phyloP scores from a whole-genome alignment of 1,140 invertebrate genomes.

The Leptinotarsa lineolata region DNA sequence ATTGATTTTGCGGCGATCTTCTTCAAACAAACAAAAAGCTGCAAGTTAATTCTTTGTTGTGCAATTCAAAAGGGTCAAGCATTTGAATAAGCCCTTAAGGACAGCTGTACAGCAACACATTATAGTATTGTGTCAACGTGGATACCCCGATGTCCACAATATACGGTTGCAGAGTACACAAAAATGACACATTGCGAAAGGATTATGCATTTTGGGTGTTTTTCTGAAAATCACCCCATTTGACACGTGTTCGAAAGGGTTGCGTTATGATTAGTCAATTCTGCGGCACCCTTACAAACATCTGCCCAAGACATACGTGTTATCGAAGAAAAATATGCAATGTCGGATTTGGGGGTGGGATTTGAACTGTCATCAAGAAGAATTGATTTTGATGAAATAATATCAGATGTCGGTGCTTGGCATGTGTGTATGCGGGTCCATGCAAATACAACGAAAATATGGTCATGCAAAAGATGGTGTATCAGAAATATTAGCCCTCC shows the following conservation, averaged over 20 bases:
- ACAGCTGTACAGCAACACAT: conserved; percentile 10
- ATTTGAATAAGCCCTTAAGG: conserved; percentile 15
- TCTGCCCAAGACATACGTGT: conserved; percentile 5
- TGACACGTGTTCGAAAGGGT: conserved; percentile 17
- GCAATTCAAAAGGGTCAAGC: conserved; percentile 23
- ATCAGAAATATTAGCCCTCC: no score
- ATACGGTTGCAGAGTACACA: conserved; percentile 35
- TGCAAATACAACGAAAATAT: not conserved
- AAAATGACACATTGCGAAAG: conserved; percentile 36
- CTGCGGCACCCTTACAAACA: conserved; percentile 9
- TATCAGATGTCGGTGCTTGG: conserved; percentile 1
- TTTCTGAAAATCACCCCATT: conserved; percentile 6
- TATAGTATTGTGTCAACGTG: conserved; percentile 11
- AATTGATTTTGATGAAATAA: conserved; percentile 15
- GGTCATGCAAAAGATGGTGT: no score
- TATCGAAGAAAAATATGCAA: conserved; percentile 13
- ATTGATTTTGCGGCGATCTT: conserved; percentile 22
- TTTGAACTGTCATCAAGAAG: not conserved
- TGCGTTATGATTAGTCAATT: conserved; percentile 20
- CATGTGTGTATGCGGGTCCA: not conserved
- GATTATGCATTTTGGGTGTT: conserved; percentile 40
- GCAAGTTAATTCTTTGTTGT: conserved; percentile 23
- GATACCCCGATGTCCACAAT: conserved; percentile 34
- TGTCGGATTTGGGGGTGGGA: not conserved
- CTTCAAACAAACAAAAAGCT: conserved; percentile 18